phyloP scores from a whole-genome alignment of 2,113 vertebrate genomes.

The Hiodon tergisus region DNA sequence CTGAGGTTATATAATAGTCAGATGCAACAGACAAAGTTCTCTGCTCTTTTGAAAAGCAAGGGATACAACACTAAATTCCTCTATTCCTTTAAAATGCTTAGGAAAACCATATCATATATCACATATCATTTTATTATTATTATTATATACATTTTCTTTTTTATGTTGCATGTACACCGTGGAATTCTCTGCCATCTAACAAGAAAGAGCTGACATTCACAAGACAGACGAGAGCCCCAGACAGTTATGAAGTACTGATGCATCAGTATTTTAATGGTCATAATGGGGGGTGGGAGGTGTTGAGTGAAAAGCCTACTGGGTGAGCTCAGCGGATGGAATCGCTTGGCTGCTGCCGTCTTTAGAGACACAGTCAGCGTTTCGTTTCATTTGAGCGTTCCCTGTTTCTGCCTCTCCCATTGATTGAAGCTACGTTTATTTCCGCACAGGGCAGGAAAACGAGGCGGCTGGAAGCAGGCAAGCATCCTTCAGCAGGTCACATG shows the following conservation, averaged over 20 bases:
- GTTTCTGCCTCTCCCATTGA: neutral
- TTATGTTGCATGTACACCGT: slow-evolving; percentile 16
- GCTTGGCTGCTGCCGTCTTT: slow-evolving; percentile 2
- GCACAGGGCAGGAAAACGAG: neutral
- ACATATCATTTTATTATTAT: slow-evolving; percentile 28
- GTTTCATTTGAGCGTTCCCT: neutral
- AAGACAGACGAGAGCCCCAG: slow-evolving; percentile 27
- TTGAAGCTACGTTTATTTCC: neutral
- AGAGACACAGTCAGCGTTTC: slow-evolving; percentile 4
- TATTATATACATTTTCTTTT: slow-evolving; percentile 16
- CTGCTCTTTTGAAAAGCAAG: neutral
- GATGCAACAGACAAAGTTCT: no score
- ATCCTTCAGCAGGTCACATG: neutral
- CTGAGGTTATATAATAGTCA: no score
- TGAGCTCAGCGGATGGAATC: slow-evolving; percentile 15
- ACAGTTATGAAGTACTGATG: slow-evolving; percentile 14
- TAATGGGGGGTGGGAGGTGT: neutral
- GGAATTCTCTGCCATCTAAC: slow-evolving; percentile 23
- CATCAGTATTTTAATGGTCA: slow-evolving; percentile 17
- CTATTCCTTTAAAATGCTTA: slow-evolving; percentile 16
- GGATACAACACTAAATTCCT: neutral
- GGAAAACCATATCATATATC: slow-evolving; percentile 16
- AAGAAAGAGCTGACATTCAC: slow-evolving; percentile 19
- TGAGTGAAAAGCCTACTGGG: slow-evolving; percentile 7
- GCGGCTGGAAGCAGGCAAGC: no score